These are phyloP conservation scores for Andinoacara biseriatus DNA, from an alignment of 2,113 vertebrate species.

Conservation along the genomic window DNA sequence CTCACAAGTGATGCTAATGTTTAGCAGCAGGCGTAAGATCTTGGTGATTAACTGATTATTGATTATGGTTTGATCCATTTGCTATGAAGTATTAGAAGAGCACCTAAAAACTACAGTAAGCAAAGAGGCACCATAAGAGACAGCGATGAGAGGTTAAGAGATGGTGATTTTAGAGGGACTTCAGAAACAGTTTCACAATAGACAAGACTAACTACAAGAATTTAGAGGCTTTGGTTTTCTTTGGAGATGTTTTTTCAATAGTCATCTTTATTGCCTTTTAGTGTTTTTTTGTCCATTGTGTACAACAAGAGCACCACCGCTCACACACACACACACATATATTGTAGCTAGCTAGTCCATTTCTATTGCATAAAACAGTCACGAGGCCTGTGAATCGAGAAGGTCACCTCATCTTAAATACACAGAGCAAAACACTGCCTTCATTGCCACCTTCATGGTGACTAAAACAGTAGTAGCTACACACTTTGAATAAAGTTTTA, in stretches of 20 bases:
- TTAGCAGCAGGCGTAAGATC: slow-evolving; percentile 66
- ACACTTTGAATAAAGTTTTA: slow-evolving; percentile 75
- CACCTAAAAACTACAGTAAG: slow-evolving; percentile 82
- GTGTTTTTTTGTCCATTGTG: slow-evolving; percentile 73
- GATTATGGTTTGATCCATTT: slow-evolving; percentile 82
- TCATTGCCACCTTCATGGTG: slow-evolving; percentile 65
- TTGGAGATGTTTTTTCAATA: slow-evolving; percentile 73
- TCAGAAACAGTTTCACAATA: slow-evolving; percentile 77
- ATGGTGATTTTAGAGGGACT: slow-evolving; percentile 87
- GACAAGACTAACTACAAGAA: slow-evolving; percentile 86
- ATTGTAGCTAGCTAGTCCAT: slow-evolving; percentile 74
- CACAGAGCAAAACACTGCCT: slow-evolving; percentile 73
- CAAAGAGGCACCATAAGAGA: slow-evolving; percentile 92
- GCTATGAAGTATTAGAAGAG: slow-evolving; percentile 95
- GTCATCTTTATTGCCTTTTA: slow-evolving; percentile 83
- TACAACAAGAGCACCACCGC: slow-evolving; percentile 74
- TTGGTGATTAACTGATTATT: slow-evolving; percentile 68
- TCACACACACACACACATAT: slow-evolving; percentile 73
- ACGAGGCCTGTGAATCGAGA: slow-evolving; percentile 67
- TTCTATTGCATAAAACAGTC: slow-evolving; percentile 79
- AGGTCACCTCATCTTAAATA: slow-evolving; percentile 74
- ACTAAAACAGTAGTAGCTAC: slow-evolving; percentile 76
- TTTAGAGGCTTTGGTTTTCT: slow-evolving; percentile 85
- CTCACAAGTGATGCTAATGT: slow-evolving; percentile 88
- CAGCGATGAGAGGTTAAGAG: slow-evolving; percentile 95